A percentile compares a stretch with the other conserved stretches of the same genome.
phyloP scores from a whole-genome alignment of 2,888 invertebrate species.

The Chrysolina oricalcia region DNA sequence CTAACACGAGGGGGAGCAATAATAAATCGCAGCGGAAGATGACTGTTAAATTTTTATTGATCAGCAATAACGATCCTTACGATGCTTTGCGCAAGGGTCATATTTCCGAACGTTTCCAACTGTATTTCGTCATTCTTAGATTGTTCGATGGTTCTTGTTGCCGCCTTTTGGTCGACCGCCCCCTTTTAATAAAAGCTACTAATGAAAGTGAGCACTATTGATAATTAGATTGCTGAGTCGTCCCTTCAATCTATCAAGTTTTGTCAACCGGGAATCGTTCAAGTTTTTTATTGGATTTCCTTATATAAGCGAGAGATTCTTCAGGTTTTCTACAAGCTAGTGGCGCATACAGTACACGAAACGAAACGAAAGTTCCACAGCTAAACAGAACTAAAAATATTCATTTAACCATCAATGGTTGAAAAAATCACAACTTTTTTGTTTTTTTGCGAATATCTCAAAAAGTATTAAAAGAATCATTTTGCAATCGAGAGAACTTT shows the following conservation, averaged over 20 bases:
- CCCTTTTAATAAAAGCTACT: slow-evolving; percentile 68
- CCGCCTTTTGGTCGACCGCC: slow-evolving; percentile 60
- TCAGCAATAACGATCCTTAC: slow-evolving; percentile 18
- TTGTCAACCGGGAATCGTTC: slow-evolving; percentile 6
- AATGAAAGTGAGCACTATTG: slow-evolving; percentile 68
- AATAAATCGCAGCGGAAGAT: slow-evolving; percentile 29
- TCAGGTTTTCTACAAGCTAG: background rate
- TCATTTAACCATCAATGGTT: no score
- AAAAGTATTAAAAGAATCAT: no score
- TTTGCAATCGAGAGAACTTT: no score
- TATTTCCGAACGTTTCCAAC: background rate
- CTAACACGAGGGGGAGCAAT: slow-evolving; percentile 46
- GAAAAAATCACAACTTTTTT: no score
- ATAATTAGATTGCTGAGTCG: slow-evolving; percentile 66
- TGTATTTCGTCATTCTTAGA: slow-evolving; percentile 13
- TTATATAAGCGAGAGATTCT: background rate
- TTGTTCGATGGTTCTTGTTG: slow-evolving; percentile 20
- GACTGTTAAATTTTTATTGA: background rate
- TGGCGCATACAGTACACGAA: no score
- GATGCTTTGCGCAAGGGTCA: background rate
- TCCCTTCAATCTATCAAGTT: slow-evolving; percentile 34
- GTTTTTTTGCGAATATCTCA: no score
- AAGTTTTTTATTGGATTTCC: slow-evolving; percentile 8
- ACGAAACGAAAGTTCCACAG: no score
- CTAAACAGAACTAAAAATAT: no score